phyloP scores from a whole-genome alignment of 2,113 vertebrate genomes.

The Carassius carassius region DNA sequence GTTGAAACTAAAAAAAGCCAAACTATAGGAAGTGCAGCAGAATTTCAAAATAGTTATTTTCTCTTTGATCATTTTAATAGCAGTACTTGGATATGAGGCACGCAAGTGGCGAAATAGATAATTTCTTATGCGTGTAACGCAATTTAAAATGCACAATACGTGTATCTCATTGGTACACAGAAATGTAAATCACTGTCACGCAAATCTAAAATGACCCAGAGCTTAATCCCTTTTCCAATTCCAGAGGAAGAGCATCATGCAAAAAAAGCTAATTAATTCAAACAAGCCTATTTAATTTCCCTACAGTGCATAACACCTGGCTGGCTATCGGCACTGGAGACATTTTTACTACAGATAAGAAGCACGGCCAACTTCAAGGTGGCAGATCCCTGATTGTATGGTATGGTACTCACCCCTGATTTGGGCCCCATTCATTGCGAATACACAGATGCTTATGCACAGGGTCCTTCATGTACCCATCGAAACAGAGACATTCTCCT shows the following conservation, averaged over 20 bases:
- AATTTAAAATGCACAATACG: not conserved
- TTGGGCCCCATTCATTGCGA: conserved; percentile 96
- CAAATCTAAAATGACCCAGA: conserved; percentile 21
- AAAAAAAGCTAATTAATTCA: conserved; percentile 35
- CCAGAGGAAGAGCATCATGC: conserved; percentile 20
- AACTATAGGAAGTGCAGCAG: not conserved
- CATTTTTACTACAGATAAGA: conserved; percentile 19
- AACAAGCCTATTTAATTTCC: conserved; percentile 29
- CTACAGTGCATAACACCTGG: conserved; percentile 20
- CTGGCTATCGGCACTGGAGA: conserved; percentile 2
- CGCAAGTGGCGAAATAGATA: not conserved
- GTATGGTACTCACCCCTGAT: conserved; percentile 89
- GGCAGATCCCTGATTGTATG: not conserved
- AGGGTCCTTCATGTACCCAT: conserved; percentile 96
- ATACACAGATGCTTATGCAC: conserved; percentile 98
- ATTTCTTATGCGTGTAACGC: not conserved
- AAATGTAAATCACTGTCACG: conserved; percentile 20
- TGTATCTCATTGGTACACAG: not conserved
- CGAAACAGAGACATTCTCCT: conserved; percentile 96
- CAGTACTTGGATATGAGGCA: not conserved
- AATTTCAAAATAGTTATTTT: not conserved
- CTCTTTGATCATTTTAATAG: not conserved
- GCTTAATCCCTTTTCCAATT: conserved; percentile 32
- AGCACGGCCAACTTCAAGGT: not conserved
- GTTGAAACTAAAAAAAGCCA: not conserved